Evolutionary conservation across 2,797 vertebrate genomes (phyloP).

Genomic region (Microctenopoma lineatum): DNA sequence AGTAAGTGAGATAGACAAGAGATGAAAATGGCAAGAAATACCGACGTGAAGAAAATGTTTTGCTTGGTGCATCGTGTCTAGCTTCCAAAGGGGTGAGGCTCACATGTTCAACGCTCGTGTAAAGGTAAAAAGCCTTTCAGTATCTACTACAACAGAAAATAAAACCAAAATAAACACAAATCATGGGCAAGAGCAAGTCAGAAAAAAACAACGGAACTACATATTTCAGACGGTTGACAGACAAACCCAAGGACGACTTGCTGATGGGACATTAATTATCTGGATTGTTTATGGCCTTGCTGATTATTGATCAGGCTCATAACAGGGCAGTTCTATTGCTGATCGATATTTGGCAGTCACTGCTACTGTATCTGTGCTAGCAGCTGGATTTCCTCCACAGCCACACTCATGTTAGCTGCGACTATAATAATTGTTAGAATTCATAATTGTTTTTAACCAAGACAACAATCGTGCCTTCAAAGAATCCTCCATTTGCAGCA

Average conservation of each 20-base stretch:
- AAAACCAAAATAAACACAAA: conserved; percentile 9
- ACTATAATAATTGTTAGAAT: no score
- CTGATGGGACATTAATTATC: conserved; percentile 44
- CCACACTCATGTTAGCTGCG: no score
- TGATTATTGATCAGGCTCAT: conserved; percentile 38
- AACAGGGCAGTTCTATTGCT: conserved; percentile 22
- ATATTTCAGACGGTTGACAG: conserved; percentile 7
- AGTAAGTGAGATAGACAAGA: not conserved
- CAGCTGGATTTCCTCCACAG: not conserved
- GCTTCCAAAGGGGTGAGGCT: conserved; percentile 16
- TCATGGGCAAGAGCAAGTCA: not conserved
- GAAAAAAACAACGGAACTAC: conserved; percentile 15
- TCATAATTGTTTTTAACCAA: no score
- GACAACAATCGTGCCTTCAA: no score
- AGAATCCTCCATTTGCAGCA: no score
- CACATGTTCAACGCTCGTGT: conserved; percentile 11
- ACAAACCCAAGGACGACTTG: conserved; percentile 28
- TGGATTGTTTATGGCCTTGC: conserved; percentile 17
- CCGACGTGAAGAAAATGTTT: not conserved
- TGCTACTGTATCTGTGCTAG: not conserved
- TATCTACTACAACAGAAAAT: conserved; percentile 11
- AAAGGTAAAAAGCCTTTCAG: conserved; percentile 35
- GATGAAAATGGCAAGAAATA: not conserved
- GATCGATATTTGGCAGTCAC: conserved; percentile 27
- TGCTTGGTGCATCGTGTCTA: not conserved